These are phyloP conservation scores for Sebastes hubbsi DNA, from an alignment of 2,797 vertebrate genomes.

Conservation along the genomic window DNA sequence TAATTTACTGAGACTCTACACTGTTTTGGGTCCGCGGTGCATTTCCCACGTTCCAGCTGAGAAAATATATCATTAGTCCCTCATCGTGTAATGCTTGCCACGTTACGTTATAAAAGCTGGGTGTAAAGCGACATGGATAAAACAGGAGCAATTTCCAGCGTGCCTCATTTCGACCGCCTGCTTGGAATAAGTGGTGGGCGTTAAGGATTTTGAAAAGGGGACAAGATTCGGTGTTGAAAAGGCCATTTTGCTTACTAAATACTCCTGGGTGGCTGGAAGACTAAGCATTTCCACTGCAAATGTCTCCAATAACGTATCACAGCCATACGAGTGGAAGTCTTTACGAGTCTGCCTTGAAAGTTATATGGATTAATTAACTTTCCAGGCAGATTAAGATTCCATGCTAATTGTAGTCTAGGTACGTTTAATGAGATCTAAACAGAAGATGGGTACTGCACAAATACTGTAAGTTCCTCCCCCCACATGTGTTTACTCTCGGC, in stretches of 20 bases:
- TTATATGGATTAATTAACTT: slow-evolving; percentile 79
- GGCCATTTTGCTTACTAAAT: slow-evolving; percentile 75
- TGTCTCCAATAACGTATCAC: slow-evolving; percentile 59
- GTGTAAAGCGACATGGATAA: slow-evolving; percentile 79
- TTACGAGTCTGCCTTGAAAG: slow-evolving; percentile 73
- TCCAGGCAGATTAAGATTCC: slow-evolving; percentile 76
- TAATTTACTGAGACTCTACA: slow-evolving; percentile 85
- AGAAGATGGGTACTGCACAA: slow-evolving; percentile 61
- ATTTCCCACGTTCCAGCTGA: slow-evolving; percentile 83
- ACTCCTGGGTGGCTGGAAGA: slow-evolving; percentile 75
- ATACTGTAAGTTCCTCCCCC: slow-evolving; percentile 24
- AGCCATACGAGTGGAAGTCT: slow-evolving; percentile 59
- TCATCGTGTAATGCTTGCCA: slow-evolving; percentile 84
- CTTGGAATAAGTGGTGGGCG: slow-evolving; percentile 72
- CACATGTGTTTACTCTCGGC: slow-evolving; percentile 22
- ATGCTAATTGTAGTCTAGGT: slow-evolving; percentile 70
- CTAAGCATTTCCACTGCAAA: slow-evolving; percentile 76
- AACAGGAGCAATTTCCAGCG: slow-evolving; percentile 76
- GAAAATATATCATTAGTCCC: slow-evolving; percentile 87
- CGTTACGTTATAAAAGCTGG: slow-evolving; percentile 83
- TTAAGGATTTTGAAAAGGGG: slow-evolving; percentile 60
- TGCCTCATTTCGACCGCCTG: slow-evolving; percentile 71
- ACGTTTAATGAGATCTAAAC: slow-evolving; percentile 63
- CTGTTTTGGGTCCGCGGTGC: slow-evolving; percentile 73
- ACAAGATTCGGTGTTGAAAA: slow-evolving; percentile 72